Evolutionary conservation across 2,888 invertebrate genomes (phyloP).

Genomic region (Ditula angustiorana): DNA sequence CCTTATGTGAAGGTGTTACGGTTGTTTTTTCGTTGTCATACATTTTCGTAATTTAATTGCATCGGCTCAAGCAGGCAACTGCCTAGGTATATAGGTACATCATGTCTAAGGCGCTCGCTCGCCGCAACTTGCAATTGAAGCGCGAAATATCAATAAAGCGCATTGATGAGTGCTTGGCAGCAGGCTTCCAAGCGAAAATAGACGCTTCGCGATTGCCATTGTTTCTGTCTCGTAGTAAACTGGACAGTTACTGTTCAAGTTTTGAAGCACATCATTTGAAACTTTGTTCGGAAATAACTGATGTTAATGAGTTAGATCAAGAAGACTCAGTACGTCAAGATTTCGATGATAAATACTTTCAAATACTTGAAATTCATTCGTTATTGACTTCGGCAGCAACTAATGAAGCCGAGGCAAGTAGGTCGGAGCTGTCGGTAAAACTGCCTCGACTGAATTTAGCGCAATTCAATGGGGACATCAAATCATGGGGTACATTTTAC

Average conservation of each 20-base stretch:
- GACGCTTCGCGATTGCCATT: neutral
- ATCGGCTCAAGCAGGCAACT: too few species aligned
- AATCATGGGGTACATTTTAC: conserved; percentile 1
- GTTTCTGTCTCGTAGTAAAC: neutral
- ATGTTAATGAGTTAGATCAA: neutral
- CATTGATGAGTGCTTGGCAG: neutral
- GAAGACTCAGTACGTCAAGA: neutral
- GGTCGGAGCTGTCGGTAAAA: neutral
- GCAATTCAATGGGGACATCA: neutral
- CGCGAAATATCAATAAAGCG: neutral
- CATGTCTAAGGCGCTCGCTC: neutral
- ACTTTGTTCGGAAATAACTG: neutral
- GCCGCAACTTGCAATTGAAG: neutral
- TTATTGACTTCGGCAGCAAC: neutral
- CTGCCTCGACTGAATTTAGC: neutral
- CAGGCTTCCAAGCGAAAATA: neutral
- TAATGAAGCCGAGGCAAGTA: neutral
- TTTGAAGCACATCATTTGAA: neutral
- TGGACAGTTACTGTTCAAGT: neutral
- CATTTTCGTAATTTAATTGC: too few species aligned
- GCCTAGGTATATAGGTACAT: neutral
- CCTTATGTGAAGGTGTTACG: too few species aligned
- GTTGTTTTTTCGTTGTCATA: too few species aligned
- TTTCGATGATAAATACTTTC: neutral
- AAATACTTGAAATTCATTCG: neutral